Evolutionary conservation across 2,797 vertebrate genomes (phyloP).

Genomic region (Buceros bicornis): DNA sequence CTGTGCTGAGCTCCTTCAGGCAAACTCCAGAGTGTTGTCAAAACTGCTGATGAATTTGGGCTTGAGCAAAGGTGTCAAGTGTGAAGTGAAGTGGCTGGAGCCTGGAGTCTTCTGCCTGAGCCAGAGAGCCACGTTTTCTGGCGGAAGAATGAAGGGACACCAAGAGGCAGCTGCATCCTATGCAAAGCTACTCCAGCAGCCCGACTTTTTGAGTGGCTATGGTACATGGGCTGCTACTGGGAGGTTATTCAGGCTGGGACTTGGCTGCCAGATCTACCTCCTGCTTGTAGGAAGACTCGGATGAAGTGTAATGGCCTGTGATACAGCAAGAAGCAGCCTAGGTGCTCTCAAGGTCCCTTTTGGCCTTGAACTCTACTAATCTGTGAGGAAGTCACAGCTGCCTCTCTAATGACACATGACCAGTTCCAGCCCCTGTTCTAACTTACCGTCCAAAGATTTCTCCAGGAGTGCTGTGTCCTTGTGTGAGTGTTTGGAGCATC

Average conservation of each 20-base stretch:
- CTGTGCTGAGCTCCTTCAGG: background rate
- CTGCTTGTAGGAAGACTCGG: background rate
- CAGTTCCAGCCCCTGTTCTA: background rate
- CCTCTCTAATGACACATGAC: rapidly evolving
- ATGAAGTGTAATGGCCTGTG: background rate
- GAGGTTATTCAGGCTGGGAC: background rate
- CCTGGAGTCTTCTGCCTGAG: background rate
- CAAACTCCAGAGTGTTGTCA: background rate
- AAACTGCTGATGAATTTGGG: background rate
- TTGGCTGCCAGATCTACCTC: background rate
- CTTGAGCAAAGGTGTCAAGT: background rate
- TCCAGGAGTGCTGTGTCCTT: background rate
- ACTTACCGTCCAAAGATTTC: background rate
- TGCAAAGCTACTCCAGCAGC: background rate
- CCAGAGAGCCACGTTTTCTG: background rate
- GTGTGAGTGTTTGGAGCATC: background rate
- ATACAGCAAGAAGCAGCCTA: background rate
- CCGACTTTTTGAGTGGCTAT: background rate
- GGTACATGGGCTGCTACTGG: background rate
- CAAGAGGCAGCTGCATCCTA: background rate
- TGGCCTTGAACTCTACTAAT: background rate
- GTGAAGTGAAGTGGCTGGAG: background rate
- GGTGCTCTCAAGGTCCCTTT: background rate
- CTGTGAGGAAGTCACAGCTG: background rate
- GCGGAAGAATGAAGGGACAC: background rate